Evolutionary conservation across 2,797 vertebrate species (phyloP), one percentile per base, ranked within the genome.

Genomic region (Pseudochaenichthys georgianus): DNA sequence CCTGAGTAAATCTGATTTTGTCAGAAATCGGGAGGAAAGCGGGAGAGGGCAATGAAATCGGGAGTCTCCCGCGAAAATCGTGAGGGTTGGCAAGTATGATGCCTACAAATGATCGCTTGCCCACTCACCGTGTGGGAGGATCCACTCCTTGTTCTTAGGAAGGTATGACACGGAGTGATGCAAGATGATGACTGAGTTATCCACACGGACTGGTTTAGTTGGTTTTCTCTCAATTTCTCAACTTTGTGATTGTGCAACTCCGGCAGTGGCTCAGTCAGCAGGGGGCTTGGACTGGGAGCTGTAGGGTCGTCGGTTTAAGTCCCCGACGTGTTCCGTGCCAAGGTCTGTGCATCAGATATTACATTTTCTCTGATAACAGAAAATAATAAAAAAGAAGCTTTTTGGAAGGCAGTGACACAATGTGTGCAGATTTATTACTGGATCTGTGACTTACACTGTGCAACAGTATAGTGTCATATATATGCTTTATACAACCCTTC

Each of bases 361-460:
- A 6, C 6, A 38, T 3, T 13, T 38, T 7, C 6, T 38, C 2
- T 9, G 9, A 47, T 3, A 17, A 64, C 3, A 62, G 1, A 13
- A 64, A 34, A 31, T 62, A 57, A 48, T 58, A 9, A 8, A n/a
- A 28, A 28, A 12, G 47, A 73, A 3, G 11, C 60, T 16, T 19
- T n/a, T 4, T 65, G 68, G 78, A 82, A 89, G 88, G 87, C 84
- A 90, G 84, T 87, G 90, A 90, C 87, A 90, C 83, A 82, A 87
- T 87, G 75, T 92, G 88, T 88, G 80, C 81, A 62, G 79, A 89
- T 91, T 86, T 89, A 91, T 89, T 92, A 75, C 62, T 79, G 73
- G 70, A 73, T 81, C 71, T 61, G 85, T 88, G 85, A 85, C 72
- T 82, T 77, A 85, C 28, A 28, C 81, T 88, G 89, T 85, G 88